A percentile compares a stretch with the other conserved stretches of the same genome.
Conservation (phyloP, 1,140 invertebrate species). For the Ericerus pela region DNA sequence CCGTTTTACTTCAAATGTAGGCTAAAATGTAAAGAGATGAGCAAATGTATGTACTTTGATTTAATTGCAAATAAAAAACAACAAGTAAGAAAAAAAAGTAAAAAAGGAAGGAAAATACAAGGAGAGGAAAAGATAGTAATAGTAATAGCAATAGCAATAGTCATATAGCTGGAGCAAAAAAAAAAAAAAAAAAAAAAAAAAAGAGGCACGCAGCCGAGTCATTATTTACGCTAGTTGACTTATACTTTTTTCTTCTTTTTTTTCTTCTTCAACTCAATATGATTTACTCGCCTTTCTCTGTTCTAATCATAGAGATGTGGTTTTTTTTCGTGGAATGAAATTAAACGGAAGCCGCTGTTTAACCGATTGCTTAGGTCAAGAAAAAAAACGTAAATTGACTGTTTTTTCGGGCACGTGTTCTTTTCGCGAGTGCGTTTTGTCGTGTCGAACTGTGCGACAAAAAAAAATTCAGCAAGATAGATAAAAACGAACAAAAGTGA, state of each 20-base stretch:
- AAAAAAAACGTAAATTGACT: too few relatives aligned
- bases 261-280: not conserved
- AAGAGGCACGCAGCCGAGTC: not conserved
- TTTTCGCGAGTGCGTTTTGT: too few relatives aligned
- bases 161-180: too few relatives aligned
- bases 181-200: not conserved
- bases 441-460: too few relatives aligned
- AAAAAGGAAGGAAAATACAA: not conserved
- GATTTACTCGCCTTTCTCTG: not conserved
- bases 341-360: too few relatives aligned
- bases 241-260: constrained; percentile 10
- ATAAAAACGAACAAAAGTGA: too few relatives aligned
- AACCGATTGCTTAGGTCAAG: too few relatives aligned
- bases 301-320: not conserved
- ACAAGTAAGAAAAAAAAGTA: not conserved
- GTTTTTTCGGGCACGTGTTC: too few relatives aligned
- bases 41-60: not conserved
- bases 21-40: not conserved
- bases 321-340: not conserved
- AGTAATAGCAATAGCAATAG: too few relatives aligned
- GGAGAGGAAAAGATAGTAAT: not conserved
- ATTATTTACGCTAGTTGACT: constrained; percentile 5
- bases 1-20: constrained; percentile 11
- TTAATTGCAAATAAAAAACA: not conserved
- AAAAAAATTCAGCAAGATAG: too few relatives aligned